A percentile compares a stretch with the other conserved stretches of the same genome.
Conservation (phyloP, 2,113 vertebrate species). For the Cololabis saira region DNA sequence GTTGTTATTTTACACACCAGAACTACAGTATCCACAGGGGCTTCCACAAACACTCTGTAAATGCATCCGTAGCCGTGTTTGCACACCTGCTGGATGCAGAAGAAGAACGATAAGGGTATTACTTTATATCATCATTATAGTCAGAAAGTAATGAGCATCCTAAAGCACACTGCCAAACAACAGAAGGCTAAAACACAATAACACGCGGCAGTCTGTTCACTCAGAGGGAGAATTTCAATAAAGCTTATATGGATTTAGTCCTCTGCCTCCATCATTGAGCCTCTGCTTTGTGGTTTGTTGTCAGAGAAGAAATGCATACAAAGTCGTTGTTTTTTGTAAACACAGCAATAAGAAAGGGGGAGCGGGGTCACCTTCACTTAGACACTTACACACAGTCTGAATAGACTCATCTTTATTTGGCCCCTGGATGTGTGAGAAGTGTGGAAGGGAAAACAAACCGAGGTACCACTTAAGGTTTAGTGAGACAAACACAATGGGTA, state of each 20-base stretch:
- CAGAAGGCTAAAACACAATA: constrained; percentile 71
- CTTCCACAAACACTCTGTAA: constrained; percentile 12
- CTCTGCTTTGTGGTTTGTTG: constrained; percentile 49
- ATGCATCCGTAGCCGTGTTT: constrained; percentile 25
- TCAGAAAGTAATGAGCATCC: constrained; percentile 64
- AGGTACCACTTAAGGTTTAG: background rate
- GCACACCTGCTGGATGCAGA: constrained; percentile 6
- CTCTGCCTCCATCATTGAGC: constrained; percentile 52
- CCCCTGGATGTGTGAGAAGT: background rate
- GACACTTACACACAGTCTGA: constrained; percentile 2
- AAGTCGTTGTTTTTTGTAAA: constrained; percentile 59
- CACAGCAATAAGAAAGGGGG: constrained; percentile 18
- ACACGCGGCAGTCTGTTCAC: constrained; percentile 57
- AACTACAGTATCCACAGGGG: constrained; percentile 15
- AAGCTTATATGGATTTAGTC: constrained; percentile 72
- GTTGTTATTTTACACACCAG: background rate
- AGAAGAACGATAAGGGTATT: constrained; percentile 41
- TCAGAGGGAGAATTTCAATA: constrained; percentile 67
- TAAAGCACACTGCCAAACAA: constrained; percentile 57
- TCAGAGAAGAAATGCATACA: constrained; percentile 57
- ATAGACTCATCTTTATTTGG: constrained; percentile 17
- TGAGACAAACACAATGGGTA: constrained; percentile 19
- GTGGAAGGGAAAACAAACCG: background rate
- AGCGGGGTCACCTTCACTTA: constrained; percentile 61
- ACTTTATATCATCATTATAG: constrained; percentile 65